Evolutionary conservation across 2,797 vertebrate species (phyloP).

Genomic region (Enoplosus armatus): DNA sequence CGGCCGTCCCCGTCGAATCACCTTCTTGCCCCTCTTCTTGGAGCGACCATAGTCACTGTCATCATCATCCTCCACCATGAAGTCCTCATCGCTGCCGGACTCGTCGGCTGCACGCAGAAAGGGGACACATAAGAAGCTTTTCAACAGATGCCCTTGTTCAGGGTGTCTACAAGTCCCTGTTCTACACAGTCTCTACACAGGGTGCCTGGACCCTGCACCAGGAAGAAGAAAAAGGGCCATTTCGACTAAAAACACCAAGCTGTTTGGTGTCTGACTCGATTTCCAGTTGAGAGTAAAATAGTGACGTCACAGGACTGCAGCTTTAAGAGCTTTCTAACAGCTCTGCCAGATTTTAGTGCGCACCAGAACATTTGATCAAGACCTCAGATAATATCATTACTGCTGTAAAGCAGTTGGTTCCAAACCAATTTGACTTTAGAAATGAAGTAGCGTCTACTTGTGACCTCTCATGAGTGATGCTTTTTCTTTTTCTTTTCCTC

Average conservation of each 20-base stretch:
- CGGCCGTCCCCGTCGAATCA: conserved; percentile 93
- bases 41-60: conserved; percentile 98
- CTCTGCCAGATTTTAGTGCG: too few relatives aligned
- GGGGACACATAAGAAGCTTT: rapidly evolving
- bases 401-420: not conserved
- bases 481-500: too few relatives aligned
- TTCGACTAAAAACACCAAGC: not conserved
- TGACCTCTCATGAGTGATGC: not conserved
- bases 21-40: conserved; percentile 97
- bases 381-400: not conserved
- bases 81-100: conserved; percentile 96
- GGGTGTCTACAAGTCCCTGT: too few relatives aligned
- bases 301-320: not conserved
- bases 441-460: not conserved
- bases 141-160: too few relatives aligned
- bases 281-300: not conserved
- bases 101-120: conserved; percentile 77
- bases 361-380: not conserved
- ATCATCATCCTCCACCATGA: conserved; percentile 98
- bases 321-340: not conserved
- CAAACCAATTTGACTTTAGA: too few relatives aligned
- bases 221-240: not conserved
- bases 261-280: not conserved
- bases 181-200: too few relatives aligned
- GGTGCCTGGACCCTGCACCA: not conserved